Base-by-base conservation (phyloP, 2,888 invertebrate genomes). In the Eucera pruinosa region DNA sequence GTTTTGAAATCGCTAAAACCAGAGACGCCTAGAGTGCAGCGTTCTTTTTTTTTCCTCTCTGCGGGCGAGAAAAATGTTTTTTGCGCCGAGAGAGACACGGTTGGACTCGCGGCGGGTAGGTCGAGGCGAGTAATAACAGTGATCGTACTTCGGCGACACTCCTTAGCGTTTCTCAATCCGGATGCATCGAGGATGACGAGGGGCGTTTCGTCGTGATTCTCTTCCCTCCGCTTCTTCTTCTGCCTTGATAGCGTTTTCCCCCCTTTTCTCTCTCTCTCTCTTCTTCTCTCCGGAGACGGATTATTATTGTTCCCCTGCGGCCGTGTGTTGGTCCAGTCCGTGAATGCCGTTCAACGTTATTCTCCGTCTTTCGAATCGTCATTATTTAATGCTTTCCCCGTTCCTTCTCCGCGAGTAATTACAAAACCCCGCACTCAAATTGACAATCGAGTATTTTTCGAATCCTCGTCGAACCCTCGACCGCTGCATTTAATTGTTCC, bases 161-260 rank as follows among this genome's bases (percentile, higher is more conserved):
- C 84, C 85, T 74, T 69, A 55, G 52, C 27, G 41, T 84, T 85
- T 84, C 85, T 71, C 82, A 84, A 84, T 85, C 85, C 82, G 85
- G 80, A 85, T 78, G 74, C 72, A 73, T 57, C 70, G 68, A 52
- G 62, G 54, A 75, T 70, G 74, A 78, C 50, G 78, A 75, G 71
- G 65, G 79, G 76, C 67, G 81, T 76, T 61, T 55, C 69, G 55
- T 58, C 55, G 72, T n/a, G 76, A 76, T 72, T 69, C 83, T 61
- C 43, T 45, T 43, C 33, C 54, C 27, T 33, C 30, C 39, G 47
- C 50, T 27, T 61, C 57, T 52, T 11, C 5, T 36, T 36, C n/a
- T 33, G 50, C 45, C 50, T 43, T 68, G 30, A 25, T 41, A 33
- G 48, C 43, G n/a, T n/a, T n/a, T n/a, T n/a, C 47, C 25, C 9